Evolutionary conservation across 2,113 vertebrate species (phyloP).

Genomic region (Rhinichthys klamathensis): DNA sequence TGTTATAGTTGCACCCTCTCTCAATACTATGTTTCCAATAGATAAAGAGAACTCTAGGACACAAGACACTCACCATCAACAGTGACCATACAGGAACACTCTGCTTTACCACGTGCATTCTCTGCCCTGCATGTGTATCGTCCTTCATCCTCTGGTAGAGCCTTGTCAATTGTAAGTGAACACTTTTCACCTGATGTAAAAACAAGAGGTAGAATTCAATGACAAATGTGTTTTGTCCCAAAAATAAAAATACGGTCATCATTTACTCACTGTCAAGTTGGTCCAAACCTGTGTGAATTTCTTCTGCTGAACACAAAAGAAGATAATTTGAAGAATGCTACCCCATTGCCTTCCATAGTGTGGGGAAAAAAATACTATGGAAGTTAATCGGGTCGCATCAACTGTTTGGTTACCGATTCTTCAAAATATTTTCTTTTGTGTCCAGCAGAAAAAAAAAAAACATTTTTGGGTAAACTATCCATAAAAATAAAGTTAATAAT

Average conservation of each 20-base stretch:
- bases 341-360: too few relatives aligned
- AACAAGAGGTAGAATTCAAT: neutral
- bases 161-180: conserved; percentile 90
- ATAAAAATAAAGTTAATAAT: neutral
- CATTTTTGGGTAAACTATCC: too few relatives aligned
- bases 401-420: too few relatives aligned
- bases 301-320: too few relatives aligned
- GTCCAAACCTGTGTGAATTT: too few relatives aligned
- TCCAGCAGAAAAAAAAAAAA: too few relatives aligned
- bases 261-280: too few relatives aligned
- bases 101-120: conserved; percentile 80
- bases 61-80: conserved; percentile 84
- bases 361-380: too few relatives aligned
- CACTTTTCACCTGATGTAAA: conserved; percentile 80
- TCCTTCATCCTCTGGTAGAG: conserved; percentile 88
- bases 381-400: too few relatives aligned
- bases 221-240: neutral
- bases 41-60: neutral
- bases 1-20: neutral
- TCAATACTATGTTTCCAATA: neutral
- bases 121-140: conserved; percentile 88
- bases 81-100: conserved; percentile 86
- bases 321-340: too few relatives aligned
- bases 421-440: too few relatives aligned
- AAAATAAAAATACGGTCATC: too few relatives aligned